Percentiles rank a stretch among this genome's conserved stretches.
phyloP scores from a whole-genome alignment of 2,113 vertebrate genomes.

The Lycaon pictus region DNA sequence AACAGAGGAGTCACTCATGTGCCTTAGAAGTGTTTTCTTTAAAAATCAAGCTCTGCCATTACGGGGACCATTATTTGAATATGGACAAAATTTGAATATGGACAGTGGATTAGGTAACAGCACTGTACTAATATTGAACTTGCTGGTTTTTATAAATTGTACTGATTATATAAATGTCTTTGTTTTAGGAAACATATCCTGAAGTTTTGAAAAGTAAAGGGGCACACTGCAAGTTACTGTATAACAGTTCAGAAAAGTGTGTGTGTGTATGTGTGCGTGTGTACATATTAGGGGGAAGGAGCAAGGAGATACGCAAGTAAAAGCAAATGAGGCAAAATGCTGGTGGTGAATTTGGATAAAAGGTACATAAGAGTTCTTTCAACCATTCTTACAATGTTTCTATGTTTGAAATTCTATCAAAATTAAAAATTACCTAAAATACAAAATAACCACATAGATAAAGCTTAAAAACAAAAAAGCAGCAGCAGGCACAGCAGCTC shows the following conservation, averaged over 20 bases:
- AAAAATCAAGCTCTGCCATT: constrained; percentile 46
- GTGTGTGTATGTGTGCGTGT: not conserved
- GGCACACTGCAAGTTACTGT: not conserved
- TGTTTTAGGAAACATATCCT: not conserved
- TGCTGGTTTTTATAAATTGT: not conserved
- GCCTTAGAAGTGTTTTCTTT: not conserved
- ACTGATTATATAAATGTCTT: not conserved
- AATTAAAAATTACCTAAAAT: constrained; percentile 60
- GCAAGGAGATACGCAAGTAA: not conserved
- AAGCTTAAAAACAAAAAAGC: not conserved
- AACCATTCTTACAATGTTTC: not conserved
- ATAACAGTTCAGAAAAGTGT: not conserved
- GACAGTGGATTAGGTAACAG: not conserved
- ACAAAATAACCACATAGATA: constrained; percentile 8
- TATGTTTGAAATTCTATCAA: constrained; percentile 13
- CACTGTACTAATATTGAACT: not conserved
- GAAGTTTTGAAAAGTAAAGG: not conserved
- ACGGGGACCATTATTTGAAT: not conserved
- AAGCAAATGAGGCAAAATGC: constrained; percentile 29
- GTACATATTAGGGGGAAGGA: too few species aligned
- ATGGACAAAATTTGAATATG: not conserved
- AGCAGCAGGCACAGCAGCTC: not conserved
- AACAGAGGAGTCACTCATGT: not conserved
- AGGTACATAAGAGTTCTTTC: not conserved
- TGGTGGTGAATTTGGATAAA: not conserved